Evolutionary conservation across 1,140 invertebrate genomes (phyloP).

Genomic region (Oryctes rhinoceros): DNA sequence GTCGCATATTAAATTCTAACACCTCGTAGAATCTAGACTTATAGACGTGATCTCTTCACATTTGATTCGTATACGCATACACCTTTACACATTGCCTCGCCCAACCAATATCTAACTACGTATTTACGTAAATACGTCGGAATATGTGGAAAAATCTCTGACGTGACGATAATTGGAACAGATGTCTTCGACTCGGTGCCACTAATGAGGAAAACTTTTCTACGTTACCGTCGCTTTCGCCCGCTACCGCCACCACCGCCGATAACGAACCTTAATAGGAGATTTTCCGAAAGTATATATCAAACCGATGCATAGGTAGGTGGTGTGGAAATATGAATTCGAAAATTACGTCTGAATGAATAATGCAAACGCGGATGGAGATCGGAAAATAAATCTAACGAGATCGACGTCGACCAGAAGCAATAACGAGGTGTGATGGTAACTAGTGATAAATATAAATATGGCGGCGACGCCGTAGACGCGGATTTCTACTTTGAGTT

Average conservation of each 20-base stretch:
- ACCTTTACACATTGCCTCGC: no score
- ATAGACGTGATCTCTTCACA: no score
- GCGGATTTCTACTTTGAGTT: no score
- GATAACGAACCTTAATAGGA: slow-evolving; percentile 35
- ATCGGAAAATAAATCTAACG: slow-evolving; percentile 32
- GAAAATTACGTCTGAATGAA: slow-evolving; percentile 15
- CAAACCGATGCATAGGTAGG: not conserved
- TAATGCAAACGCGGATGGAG: not conserved
- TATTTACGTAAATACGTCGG: no score
- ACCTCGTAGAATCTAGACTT: no score
- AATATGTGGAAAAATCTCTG: not conserved
- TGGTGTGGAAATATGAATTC: slow-evolving; percentile 12
- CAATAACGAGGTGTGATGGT: slow-evolving; percentile 15
- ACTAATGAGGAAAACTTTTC: slow-evolving; percentile 36
- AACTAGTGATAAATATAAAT: slow-evolving; percentile 5
- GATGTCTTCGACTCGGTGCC: slow-evolving; percentile 2
- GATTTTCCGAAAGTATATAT: slow-evolving; percentile 20
- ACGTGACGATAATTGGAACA: slow-evolving; percentile 16
- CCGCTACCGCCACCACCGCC: not conserved
- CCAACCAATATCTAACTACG: no score
- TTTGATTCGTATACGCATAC: no score
- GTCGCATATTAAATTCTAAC: no score
- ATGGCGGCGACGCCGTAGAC: no score
- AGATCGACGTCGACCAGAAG: not conserved
- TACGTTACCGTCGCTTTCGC: not conserved